Evolutionary conservation across 2,888 invertebrate species (phyloP), one percentile per base, ranked within the genome.

Genomic region (Polydrusus tereticollis): DNA sequence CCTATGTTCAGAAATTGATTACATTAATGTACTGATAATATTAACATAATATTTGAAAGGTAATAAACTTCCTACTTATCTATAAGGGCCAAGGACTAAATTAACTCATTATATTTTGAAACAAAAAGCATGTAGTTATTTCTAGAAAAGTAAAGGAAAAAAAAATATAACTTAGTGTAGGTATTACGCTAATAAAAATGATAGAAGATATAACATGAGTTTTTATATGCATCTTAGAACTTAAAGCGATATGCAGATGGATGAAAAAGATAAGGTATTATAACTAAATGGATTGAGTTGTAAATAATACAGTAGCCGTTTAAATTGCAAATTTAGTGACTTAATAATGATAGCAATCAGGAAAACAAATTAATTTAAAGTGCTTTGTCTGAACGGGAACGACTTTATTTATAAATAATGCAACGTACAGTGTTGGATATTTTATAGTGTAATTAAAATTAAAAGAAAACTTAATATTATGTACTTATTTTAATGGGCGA

Each of bases 261-360:
- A 50, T 63, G 52, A 64, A 68, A 68, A 72, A 72, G 59, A 64
- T 58, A 50, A 58, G 58, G 68, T 72, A 66, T 72, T 63, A 58
- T 55, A 58, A 59, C 43, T 36, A 33, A 59, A 69, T 43, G 26
- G 20, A 65, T 64, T 58, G 50, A 67, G 73, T 69, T 65, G 65
- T 73, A 73, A 69, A 69, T 73, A 73, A 50, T 64, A 58, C 62
- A 38, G 64, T 57, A 58, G 64, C 58, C 36, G 16, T 60, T 73
- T 73, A 73, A 73, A 73, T 73, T 73, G 69, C 64, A 73, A 73
- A 69, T 73, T 65, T 73, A 60, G 65, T 73, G 69, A 73, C 65
- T 65, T 60, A 69, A 64, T 73, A 65, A 73, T 68, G 68, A 68
- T 72, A 59, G 69, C 65, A 59, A 69, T 73, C 69, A 65, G 55